Evolutionary conservation across 2,888 invertebrate genomes (phyloP).

Genomic region (Oasisia sp.): DNA sequence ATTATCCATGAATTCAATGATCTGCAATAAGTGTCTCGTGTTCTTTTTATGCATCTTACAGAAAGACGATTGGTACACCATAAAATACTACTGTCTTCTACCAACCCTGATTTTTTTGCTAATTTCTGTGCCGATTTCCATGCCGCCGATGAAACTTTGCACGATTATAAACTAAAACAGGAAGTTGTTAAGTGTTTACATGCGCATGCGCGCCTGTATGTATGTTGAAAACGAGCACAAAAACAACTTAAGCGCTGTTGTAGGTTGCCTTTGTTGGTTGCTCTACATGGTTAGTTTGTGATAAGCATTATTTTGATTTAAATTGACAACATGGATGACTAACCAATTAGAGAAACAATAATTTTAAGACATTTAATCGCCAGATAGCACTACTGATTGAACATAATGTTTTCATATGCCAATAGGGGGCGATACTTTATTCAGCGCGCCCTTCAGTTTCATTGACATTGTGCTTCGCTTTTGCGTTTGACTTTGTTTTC

Average conservation of each 20-base stretch:
- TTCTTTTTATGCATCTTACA: neutral
- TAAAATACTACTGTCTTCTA: neutral
- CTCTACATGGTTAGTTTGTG: neutral
- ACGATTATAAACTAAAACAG: neutral
- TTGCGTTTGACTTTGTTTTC: too few relatives aligned
- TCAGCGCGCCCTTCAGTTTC: neutral
- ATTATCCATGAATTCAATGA: neutral
- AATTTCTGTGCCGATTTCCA: constrained; percentile 17
- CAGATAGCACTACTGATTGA: neutral
- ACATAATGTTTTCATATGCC: neutral
- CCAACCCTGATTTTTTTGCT: constrained; percentile 11
- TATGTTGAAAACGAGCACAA: neutral
- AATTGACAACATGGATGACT: neutral
- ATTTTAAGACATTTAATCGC: neutral
- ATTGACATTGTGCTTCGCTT: too few relatives aligned
- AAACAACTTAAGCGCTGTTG: neutral
- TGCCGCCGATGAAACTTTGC: neutral
- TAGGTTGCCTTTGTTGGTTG: neutral
- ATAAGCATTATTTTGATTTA: neutral
- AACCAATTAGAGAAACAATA: neutral
- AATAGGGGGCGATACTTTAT: neutral
- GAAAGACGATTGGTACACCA: neutral
- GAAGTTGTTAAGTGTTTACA: neutral
- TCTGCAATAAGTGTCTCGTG: neutral
- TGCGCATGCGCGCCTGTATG: neutral